Conservation (phyloP, 2,888 invertebrate genomes). For the Galerucella pusilla region DNA sequence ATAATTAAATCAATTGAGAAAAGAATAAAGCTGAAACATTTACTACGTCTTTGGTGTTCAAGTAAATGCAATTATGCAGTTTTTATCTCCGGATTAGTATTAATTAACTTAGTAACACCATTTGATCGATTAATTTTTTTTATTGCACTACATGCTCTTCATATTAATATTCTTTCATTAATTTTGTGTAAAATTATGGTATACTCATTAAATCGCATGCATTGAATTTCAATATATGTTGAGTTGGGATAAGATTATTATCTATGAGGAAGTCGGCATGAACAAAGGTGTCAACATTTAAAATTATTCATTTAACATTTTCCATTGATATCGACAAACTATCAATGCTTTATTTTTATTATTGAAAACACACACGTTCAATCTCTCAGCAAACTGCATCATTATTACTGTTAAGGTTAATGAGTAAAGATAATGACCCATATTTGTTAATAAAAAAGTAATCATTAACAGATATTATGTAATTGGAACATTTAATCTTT, state of each 20-base stretch:
- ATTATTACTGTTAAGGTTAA: not conserved
- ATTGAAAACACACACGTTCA: not conserved
- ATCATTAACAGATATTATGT: constrained; percentile 2
- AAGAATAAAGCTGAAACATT: not conserved
- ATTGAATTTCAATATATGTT: not conserved
- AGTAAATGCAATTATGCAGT: not conserved
- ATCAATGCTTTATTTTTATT: too few species aligned
- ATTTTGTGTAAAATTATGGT: not conserved
- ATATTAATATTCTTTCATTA: constrained; percentile 1
- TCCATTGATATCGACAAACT: too few species aligned
- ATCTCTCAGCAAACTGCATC: not conserved
- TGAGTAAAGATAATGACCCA: not conserved
- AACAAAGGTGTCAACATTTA: too few species aligned
- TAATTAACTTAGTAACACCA: not conserved
- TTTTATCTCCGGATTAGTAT: not conserved
- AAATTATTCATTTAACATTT: too few species aligned
- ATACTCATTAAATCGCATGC: not conserved
- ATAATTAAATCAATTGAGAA: not conserved
- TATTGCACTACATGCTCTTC: not conserved
- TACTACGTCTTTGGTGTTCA: not conserved
- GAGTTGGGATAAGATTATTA: too few species aligned
- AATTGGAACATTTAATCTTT: not conserved
- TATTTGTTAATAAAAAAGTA: constrained; percentile 3
- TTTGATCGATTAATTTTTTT: not conserved
- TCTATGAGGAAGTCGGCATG: too few species aligned